phyloP scores from a whole-genome alignment of 2,113 vertebrate genomes.

The Festucalex cinctus region DNA sequence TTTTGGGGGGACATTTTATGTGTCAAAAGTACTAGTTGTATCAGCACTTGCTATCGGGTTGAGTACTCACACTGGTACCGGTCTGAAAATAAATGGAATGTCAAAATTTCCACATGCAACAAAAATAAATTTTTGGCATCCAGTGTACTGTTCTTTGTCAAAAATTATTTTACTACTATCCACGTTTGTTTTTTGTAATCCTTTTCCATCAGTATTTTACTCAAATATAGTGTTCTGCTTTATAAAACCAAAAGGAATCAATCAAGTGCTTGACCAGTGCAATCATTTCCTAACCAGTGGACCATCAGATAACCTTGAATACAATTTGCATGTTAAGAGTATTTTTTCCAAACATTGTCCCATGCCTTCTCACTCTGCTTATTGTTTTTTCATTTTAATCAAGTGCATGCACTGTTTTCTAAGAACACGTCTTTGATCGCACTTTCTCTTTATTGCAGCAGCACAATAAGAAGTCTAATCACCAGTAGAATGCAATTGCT shows the following conservation, averaged over 20 bases:
- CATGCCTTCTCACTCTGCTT: constrained; percentile 24
- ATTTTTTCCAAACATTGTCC: constrained; percentile 39
- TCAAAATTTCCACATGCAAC: neutral
- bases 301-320: constrained; percentile 42
- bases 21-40: no score
- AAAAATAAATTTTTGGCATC: neutral
- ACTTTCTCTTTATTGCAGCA: constrained; percentile 50
- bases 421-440: constrained; percentile 60
- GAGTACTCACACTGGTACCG: no score
- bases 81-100: no score
- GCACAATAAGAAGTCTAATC: constrained; percentile 73
- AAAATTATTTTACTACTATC: neutral
- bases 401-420: constrained; percentile 57
- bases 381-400: constrained; percentile 46
- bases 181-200: neutral
- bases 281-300: constrained; percentile 22
- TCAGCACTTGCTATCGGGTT: no score
- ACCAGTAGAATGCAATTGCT: constrained; percentile 75
- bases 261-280: constrained; percentile 10
- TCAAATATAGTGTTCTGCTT: neutral
- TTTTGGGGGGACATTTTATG: no score
- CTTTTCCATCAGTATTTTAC: neutral
- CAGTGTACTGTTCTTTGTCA: neutral
- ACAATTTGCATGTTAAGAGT: constrained; percentile 60
- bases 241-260: neutral